Evolutionary conservation across 2,888 invertebrate genomes (phyloP).

Genomic region (Nymphalis c-album): DNA sequence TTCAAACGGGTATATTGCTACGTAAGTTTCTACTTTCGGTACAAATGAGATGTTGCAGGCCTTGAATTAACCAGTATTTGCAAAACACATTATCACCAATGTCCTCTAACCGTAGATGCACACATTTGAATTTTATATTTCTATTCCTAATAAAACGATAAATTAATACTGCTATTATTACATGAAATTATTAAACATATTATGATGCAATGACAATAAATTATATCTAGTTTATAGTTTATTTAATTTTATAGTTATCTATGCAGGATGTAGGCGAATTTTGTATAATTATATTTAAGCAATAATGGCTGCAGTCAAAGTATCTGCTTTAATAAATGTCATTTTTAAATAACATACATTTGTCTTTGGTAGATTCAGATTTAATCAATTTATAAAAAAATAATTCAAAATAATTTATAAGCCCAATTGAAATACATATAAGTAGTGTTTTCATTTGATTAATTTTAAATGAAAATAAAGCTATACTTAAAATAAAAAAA

Average conservation of each 20-base stretch:
- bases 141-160: conserved; percentile 12
- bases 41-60: conserved; percentile 68
- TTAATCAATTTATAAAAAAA: no score
- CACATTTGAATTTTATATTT: conserved; percentile 51
- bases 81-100: conserved; percentile 54
- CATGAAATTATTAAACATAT: conserved; percentile 8
- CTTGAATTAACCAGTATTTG: conserved; percentile 66
- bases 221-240: background rate
- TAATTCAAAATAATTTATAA: no score
- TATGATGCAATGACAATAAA: background rate
- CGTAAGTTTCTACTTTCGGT: conserved; percentile 70
- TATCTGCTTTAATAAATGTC: background rate
- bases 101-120: conserved; percentile 48
- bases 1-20: conserved; percentile 60
- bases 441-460: no score
- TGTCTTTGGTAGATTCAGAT: no score
- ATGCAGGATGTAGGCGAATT: background rate
- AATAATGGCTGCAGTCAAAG: background rate
- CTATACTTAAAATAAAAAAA: no score
- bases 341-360: background rate
- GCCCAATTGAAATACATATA: no score
- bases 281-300: background rate
- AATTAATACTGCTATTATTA: conserved; percentile 3
- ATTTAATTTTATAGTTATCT: background rate
- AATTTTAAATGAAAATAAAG: no score